These are phyloP conservation scores for Formica exsecta DNA, from an alignment of 1,140 invertebrate species.

Conservation along the genomic window DNA sequence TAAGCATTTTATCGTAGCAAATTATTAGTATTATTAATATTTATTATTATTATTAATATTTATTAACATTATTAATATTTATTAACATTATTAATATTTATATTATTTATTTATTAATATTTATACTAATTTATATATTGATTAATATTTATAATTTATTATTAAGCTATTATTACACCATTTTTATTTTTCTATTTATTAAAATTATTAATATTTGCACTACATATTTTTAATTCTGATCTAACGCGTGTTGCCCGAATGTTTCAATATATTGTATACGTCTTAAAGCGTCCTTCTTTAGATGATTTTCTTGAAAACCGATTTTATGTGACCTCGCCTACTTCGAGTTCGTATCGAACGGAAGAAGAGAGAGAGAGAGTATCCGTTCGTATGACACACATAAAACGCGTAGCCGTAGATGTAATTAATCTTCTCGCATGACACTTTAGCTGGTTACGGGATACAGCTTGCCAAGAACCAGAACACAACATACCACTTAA, in stretches of 20 bases:
- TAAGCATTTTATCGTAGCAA: too few relatives aligned
- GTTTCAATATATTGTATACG: neutral
- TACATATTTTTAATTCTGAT: neutral
- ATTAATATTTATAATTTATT: too few relatives aligned
- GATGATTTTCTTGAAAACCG: conserved; percentile 30
- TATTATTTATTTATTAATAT: too few relatives aligned
- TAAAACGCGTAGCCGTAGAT: conserved; percentile 66
- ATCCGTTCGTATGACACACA: conserved; percentile 70
- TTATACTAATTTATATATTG: too few relatives aligned
- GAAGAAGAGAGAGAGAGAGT: conserved; percentile 62
- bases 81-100: too few relatives aligned
- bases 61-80: too few relatives aligned
- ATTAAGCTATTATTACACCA: too few relatives aligned
- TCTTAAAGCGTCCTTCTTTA: neutral
- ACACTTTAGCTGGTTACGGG: conserved; percentile 79
- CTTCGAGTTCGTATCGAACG: conserved; percentile 63
- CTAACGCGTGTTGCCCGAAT: neutral
- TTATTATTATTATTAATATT: too few relatives aligned
- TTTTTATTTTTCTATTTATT: too few relatives aligned
- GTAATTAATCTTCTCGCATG: conserved; percentile 84
- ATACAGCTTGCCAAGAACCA: conserved; percentile 77
- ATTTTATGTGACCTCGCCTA: conserved; percentile 36
- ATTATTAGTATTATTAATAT: conserved; percentile 3
- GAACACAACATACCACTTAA: conserved; percentile 84
- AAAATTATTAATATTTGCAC: conserved; percentile 21